A percentile compares a stretch with the other conserved stretches of the same genome.
These are phyloP conservation scores for Bothrops alternatus DNA, from an alignment of 2,797 vertebrate genomes.

Conservation along the genomic window DNA sequence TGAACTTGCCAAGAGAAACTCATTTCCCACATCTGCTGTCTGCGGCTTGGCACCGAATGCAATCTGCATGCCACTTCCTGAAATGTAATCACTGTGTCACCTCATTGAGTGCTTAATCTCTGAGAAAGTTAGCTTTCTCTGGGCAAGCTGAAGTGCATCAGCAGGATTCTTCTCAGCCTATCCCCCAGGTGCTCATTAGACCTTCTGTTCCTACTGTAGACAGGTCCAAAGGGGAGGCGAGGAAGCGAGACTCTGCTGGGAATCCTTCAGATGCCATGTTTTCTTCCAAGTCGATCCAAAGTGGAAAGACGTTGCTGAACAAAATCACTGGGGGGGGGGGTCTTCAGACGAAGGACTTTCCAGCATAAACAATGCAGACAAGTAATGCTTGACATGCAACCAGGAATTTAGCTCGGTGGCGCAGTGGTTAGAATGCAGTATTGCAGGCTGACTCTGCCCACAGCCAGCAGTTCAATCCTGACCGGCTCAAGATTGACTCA, in stretches of 20 bases:
- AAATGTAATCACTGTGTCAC: constrained; percentile 70
- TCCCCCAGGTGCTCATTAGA: constrained; percentile 62
- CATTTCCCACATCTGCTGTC: constrained; percentile 56
- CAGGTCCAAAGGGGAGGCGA: constrained; percentile 10
- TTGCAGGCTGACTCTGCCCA: no score
- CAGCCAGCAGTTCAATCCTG: no score
- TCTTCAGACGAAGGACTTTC: constrained; percentile 53
- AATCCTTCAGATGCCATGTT: constrained; percentile 58
- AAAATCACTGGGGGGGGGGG: constrained; percentile 41
- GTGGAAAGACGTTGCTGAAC: constrained; percentile 52
- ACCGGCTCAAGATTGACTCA: no score
- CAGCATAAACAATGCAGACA: constrained; percentile 40
- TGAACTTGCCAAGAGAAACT: constrained; percentile 45
- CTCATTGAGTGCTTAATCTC: constrained; percentile 61
- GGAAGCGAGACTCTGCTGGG: constrained; percentile 31
- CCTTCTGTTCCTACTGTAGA: constrained; percentile 60
- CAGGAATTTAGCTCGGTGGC: no score
- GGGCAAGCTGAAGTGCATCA: constrained; percentile 47
- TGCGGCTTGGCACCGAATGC: constrained; percentile 47
- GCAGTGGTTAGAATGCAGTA: no score
- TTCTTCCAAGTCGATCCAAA: constrained; percentile 58
- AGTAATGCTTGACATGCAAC: background rate
- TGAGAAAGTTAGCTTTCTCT: constrained; percentile 63
- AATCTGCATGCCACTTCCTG: constrained; percentile 58
- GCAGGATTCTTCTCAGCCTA: constrained; percentile 58